Evolutionary conservation across 2,888 invertebrate genomes (phyloP).

Genomic region (Diaprepes abbreviatus): DNA sequence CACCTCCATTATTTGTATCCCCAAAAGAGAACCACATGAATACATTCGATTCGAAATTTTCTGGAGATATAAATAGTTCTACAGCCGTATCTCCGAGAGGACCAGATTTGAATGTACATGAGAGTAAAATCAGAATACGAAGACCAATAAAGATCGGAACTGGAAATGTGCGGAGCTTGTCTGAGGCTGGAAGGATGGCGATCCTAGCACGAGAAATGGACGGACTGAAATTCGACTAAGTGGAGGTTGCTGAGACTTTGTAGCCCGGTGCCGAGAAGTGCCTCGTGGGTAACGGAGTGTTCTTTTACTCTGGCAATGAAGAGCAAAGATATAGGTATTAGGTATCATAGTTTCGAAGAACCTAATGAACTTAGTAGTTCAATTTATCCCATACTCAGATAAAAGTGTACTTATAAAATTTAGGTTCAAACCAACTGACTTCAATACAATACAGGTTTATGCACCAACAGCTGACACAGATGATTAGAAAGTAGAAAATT

Average conservation of each 20-base stretch:
- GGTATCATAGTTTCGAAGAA: not conserved
- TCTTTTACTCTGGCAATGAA: constrained; percentile 26
- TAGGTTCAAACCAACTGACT: too few species aligned
- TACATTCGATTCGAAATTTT: constrained; percentile 5
- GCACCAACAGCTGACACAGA: not conserved
- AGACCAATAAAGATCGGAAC: too few species aligned
- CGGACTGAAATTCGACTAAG: not conserved
- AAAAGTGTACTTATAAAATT: too few species aligned
- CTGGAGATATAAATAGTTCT: constrained; percentile 19
- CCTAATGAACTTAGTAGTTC: not conserved
- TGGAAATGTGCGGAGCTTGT: too few species aligned
- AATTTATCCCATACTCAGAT: constrained; percentile 19
- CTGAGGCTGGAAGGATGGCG: too few species aligned
- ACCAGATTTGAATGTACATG: constrained; percentile 11
- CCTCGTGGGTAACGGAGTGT: not conserved
- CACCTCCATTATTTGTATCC: constrained; percentile 7
- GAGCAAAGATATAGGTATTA: constrained; percentile 16
- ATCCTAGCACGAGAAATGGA: constrained; percentile 10
- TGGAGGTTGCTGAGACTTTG: constrained; percentile 22
- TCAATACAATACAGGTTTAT: too few species aligned
- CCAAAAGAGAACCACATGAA: not conserved
- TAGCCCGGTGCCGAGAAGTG: constrained; percentile 12
- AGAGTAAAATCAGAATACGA: not conserved
- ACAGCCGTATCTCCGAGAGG: constrained; percentile 22
- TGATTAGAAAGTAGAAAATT: not conserved